Percentiles rank a stretch among this genome's conserved stretches.
Evolutionary conservation across 2,888 invertebrate genomes (phyloP).

Genomic region (Xylocampa areola): DNA sequence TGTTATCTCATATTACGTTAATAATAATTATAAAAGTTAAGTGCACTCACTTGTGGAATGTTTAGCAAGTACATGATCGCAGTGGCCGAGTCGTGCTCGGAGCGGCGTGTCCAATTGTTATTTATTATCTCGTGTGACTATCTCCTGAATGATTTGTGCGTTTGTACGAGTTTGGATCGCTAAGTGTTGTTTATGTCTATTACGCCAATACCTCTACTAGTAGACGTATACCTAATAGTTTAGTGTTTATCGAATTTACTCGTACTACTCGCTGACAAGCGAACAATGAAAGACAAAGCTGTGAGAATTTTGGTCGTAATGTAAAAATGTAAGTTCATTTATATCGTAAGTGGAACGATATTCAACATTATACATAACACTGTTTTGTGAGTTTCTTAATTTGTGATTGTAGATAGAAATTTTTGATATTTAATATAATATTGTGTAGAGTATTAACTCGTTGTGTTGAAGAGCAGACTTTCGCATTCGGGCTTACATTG

Average conservation of each 20-base stretch:
- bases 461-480: constrained; percentile 51
- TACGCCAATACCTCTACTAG: constrained; percentile 74
- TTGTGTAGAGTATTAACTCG: constrained; percentile 52
- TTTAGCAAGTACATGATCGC: constrained; percentile 10
- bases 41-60: constrained; percentile 43
- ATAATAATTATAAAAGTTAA: constrained; percentile 25
- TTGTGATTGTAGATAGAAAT: constrained; percentile 70
- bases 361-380: constrained; percentile 66
- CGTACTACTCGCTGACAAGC: constrained; percentile 85
- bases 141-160: constrained; percentile 55
- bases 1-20: constrained; percentile 46
- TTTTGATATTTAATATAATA: constrained; percentile 65
- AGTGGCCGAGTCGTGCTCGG: constrained; percentile 1
- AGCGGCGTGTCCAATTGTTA: constrained; percentile 46
- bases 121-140: constrained; percentile 52
- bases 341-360: constrained; percentile 79
- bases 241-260: constrained; percentile 87
- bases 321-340: constrained; percentile 87
- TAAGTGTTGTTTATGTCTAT: constrained; percentile 69
- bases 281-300: constrained; percentile 90
- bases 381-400: constrained; percentile 71
- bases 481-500: constrained; percentile 15
- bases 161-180: constrained; percentile 61
- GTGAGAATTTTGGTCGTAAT: constrained; percentile 89
- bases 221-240: constrained; percentile 78